phyloP scores from a whole-genome alignment of 1,140 invertebrate genomes.

The Physella acuta region DNA sequence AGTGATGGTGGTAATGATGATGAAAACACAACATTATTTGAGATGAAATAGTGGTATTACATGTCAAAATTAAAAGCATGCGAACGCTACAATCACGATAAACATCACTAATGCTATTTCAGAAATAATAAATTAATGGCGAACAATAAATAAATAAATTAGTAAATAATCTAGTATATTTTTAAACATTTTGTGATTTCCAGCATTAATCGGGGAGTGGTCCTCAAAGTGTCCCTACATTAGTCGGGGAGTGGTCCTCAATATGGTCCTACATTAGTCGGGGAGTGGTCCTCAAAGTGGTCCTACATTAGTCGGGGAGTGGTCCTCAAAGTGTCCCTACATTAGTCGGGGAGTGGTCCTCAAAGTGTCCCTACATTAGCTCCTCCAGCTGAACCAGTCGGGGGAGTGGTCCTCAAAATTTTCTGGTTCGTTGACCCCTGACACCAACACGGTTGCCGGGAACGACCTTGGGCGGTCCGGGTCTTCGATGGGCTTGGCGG shows the following conservation, averaged over 20 bases:
- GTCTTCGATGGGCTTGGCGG: conserved; percentile 37
- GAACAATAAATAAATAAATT: neutral
- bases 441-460: conserved; percentile 37
- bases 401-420: conserved; percentile 40
- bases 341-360: too few species aligned
- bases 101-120: neutral
- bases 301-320: too few species aligned
- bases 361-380: too few species aligned
- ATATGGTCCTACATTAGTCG: too few species aligned
- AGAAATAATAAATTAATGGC: neutral
- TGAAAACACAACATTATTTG: neutral
- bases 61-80: neutral
- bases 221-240: too few species aligned
- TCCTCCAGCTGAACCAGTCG: conserved; percentile 33
- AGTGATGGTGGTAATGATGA: neutral
- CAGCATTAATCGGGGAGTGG: neutral
- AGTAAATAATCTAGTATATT: neutral
- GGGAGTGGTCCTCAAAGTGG: too few species aligned
- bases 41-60: neutral
- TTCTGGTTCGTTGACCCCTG: conserved; percentile 31
- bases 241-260: too few species aligned
- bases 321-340: too few species aligned
- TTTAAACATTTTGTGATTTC: neutral
- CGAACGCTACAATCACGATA: neutral
- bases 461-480: conserved; percentile 39